Evolutionary conservation across 2,888 invertebrate species (phyloP).

Genomic region (Eudemis profundana): DNA sequence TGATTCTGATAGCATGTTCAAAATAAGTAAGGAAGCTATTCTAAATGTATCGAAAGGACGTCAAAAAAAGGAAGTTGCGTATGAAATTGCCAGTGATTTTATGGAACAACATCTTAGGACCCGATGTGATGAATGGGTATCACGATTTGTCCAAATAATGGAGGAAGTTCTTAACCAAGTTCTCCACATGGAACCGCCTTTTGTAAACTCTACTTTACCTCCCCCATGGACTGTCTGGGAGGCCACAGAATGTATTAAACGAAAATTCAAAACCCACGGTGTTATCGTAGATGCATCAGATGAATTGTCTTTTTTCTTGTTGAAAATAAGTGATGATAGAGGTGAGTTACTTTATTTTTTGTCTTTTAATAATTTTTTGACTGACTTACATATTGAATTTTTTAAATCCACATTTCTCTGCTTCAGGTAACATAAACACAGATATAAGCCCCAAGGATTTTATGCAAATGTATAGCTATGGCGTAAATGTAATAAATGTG

Average conservation of each 20-base stretch:
- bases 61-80: constrained; percentile 57
- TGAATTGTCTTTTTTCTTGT: constrained; percentile 60
- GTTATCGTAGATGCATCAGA: constrained; percentile 59
- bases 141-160: constrained; percentile 75
- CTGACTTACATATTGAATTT: background rate
- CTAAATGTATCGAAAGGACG: constrained; percentile 32
- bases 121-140: constrained; percentile 72
- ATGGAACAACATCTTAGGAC: constrained; percentile 66
- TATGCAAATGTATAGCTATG: constrained; percentile 82
- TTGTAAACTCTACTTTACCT: constrained; percentile 54
- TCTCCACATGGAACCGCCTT: constrained; percentile 58
- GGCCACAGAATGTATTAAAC: constrained; percentile 65
- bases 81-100: constrained; percentile 57
- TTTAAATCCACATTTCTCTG: constrained; percentile 47
- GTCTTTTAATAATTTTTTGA: constrained; percentile 1
- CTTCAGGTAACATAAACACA: constrained; percentile 77
- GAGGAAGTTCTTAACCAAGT: constrained; percentile 70
- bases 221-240: constrained; percentile 73
- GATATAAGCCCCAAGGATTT: constrained; percentile 77
- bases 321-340: constrained; percentile 59
- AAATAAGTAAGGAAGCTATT: constrained; percentile 33
- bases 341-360: constrained; percentile 56
- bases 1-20: constrained; percentile 49
- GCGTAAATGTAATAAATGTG: constrained; percentile 78
- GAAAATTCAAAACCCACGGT: constrained; percentile 55